A percentile compares a stretch with the other conserved stretches of the same genome.
These are phyloP conservation scores for Drosophila mauritiana DNA, from an alignment of 1,140 invertebrate species.

Conservation along the genomic window DNA sequence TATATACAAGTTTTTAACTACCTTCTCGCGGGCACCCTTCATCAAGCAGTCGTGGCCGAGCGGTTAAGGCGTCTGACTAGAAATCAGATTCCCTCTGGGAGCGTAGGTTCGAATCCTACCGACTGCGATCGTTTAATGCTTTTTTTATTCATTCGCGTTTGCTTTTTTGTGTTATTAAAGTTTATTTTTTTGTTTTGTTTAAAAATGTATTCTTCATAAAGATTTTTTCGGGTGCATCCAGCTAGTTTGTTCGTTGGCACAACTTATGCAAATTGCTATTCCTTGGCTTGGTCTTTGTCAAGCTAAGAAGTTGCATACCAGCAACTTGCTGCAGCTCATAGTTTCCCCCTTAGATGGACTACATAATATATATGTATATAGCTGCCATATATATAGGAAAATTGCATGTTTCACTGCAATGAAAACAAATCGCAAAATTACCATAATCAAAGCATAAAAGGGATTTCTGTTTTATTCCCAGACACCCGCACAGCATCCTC, in stretches of 20 bases:
- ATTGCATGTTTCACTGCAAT: constrained; percentile 74
- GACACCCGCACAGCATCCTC: constrained; percentile 21
- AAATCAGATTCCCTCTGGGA: constrained; percentile 94
- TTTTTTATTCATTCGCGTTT: background rate
- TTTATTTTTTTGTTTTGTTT: background rate
- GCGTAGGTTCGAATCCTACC: constrained; percentile 94
- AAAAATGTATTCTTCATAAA: background rate
- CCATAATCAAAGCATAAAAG: constrained; percentile 76
- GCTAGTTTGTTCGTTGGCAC: constrained; percentile 34
- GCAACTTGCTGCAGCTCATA: constrained; percentile 37
- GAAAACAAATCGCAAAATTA: constrained; percentile 76
- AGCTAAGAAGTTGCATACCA: constrained; percentile 58
- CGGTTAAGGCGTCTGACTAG: constrained; percentile 94
- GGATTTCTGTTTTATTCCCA: constrained; percentile 47
- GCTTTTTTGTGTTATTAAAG: no score
- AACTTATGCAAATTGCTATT: constrained; percentile 63
- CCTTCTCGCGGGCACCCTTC: background rate
- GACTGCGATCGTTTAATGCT: constrained; percentile 86
- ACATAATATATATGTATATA: constrained; percentile 35
- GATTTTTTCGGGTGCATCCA: background rate
- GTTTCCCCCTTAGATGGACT: constrained; percentile 18
- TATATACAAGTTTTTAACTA: background rate
- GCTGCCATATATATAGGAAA: constrained; percentile 52
- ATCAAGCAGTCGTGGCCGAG: constrained; percentile 90
- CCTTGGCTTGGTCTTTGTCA: constrained; percentile 56